A percentile compares a stretch with the other conserved stretches of the same genome.
Evolutionary conservation across 2,797 vertebrate species (phyloP).

Genomic region (Chromis chromis): DNA sequence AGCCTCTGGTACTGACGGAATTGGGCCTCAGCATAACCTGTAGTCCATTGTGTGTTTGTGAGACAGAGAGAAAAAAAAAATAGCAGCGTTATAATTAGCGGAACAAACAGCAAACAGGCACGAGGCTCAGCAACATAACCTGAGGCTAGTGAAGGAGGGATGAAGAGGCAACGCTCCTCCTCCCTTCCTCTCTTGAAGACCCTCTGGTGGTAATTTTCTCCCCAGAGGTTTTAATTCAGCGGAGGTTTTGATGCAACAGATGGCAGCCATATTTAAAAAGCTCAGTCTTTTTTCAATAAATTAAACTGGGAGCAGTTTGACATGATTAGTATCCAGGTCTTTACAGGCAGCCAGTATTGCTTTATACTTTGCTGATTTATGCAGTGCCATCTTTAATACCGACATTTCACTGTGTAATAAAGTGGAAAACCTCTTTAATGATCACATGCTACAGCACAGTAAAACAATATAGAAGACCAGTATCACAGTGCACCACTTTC

Average conservation of each 20-base stretch:
- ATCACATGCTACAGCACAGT: conserved; percentile 28
- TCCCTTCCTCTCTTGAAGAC: conserved; percentile 48
- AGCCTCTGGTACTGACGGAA: conserved; percentile 95
- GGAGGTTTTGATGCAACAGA: conserved; percentile 67
- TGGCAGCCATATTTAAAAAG: conserved; percentile 74
- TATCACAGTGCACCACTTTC: conserved; percentile 21
- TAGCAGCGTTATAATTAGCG: conserved; percentile 62
- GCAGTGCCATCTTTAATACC: neutral
- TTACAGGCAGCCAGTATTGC: conserved; percentile 32
- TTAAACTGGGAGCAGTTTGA: conserved; percentile 53
- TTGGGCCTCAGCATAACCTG: conserved; percentile 96
- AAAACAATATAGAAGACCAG: conserved; percentile 1
- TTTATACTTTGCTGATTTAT: neutral
- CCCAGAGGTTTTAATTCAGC: conserved; percentile 64
- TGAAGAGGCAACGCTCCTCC: conserved; percentile 36
- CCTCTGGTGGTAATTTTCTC: conserved; percentile 67
- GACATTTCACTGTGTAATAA: neutral
- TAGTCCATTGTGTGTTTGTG: conserved; percentile 41
- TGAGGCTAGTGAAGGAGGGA: conserved; percentile 60
- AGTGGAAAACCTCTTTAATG: neutral
- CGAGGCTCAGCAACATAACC: conserved; percentile 55
- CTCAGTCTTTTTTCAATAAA: conserved; percentile 36
- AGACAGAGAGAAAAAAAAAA: conserved; percentile 19
- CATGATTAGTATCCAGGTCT: conserved; percentile 49
- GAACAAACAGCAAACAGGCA: conserved; percentile 77